Percentiles rank a stretch among this genome's conserved stretches.
phyloP scores from a whole-genome alignment of 2,113 vertebrate species.

The Corythornis madagascariensis region DNA sequence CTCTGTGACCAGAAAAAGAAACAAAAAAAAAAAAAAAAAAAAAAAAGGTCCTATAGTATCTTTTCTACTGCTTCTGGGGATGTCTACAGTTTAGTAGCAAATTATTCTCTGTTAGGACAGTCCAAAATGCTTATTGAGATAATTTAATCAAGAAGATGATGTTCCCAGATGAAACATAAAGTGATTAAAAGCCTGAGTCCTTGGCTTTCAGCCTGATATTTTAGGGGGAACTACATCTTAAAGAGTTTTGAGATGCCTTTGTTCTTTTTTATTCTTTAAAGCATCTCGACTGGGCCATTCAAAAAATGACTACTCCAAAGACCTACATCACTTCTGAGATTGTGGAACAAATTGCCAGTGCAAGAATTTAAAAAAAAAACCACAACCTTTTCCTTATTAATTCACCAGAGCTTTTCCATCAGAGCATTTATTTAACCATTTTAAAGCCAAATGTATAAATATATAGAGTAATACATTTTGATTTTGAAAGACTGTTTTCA shows the following conservation, averaged over 20 bases:
- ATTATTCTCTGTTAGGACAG: neutral
- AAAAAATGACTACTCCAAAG: neutral
- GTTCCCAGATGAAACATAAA: neutral
- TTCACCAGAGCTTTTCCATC: neutral
- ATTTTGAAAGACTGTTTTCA: neutral
- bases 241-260: neutral
- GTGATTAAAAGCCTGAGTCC: fast-evolving
- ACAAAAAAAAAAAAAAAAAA: too few relatives aligned
- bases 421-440: neutral
- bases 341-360: neutral
- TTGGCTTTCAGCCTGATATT: neutral
- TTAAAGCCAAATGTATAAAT: neutral
- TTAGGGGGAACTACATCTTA: neutral
- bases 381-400: neutral
- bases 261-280: neutral
- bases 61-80: neutral
- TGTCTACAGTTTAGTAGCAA: neutral
- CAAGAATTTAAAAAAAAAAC: neutral
- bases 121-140: neutral
- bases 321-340: neutral
- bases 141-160: neutral
- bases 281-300: neutral
- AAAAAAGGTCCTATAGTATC: neutral
- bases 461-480: neutral
- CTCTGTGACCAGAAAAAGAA: neutral